Conservation (phyloP, 2,113 vertebrate genomes). For the Sinocyclocheilus anophthalmus region DNA sequence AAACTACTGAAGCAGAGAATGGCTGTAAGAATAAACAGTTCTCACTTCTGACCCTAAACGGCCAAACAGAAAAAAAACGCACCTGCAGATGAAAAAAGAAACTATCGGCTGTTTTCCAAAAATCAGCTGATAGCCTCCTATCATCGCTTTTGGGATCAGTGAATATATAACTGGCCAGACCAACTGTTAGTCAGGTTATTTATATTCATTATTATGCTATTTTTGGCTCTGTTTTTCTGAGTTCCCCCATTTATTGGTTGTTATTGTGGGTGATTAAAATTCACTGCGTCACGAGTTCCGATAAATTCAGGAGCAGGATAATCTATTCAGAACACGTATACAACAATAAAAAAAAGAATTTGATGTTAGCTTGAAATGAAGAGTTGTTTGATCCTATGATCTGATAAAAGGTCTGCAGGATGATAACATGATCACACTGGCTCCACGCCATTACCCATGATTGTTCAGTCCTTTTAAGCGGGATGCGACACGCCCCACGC, state of each 20-base stretch:
- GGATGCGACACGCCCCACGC: background rate
- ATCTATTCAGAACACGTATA: background rate
- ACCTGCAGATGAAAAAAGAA: no score
- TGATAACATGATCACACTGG: background rate
- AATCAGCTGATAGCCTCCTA: no score
- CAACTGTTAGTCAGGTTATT: background rate
- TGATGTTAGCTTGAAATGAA: slow-evolving; percentile 1
- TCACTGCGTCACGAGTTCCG: background rate
- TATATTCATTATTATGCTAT: no score
- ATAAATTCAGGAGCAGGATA: slow-evolving; percentile 3
- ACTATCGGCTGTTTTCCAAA: no score
- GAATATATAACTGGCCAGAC: background rate
- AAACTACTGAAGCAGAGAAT: background rate
- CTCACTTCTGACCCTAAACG: background rate
- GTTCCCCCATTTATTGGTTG: background rate
- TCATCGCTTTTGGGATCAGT: no score
- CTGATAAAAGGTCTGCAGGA: background rate
- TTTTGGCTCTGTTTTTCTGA: background rate
- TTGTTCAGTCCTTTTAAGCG: background rate
- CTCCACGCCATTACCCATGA: slow-evolving; percentile 18
- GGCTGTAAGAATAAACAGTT: background rate
- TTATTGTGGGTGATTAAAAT: background rate
- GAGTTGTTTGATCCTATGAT: background rate
- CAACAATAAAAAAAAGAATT: background rate
- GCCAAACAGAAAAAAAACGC: background rate